Percentiles rank a stretch among this genome's conserved stretches.
phyloP scores from a whole-genome alignment of 2,888 invertebrate species.

The Laothoe populi region DNA sequence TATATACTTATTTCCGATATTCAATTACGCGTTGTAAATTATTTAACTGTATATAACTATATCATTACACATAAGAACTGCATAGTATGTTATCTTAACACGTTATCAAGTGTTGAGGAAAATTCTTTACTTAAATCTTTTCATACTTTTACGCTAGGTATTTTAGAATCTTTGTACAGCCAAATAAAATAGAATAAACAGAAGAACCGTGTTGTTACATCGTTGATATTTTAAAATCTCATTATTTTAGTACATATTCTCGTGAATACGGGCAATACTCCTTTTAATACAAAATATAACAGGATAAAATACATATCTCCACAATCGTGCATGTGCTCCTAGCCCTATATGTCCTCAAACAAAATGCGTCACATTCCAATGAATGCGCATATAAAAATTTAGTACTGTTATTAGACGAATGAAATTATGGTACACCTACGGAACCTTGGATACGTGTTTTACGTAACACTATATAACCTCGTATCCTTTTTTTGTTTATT shows the following conservation, averaged over 20 bases:
- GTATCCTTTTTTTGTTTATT: constrained; percentile 37
- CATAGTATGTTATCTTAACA: background rate
- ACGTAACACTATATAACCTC: constrained; percentile 47
- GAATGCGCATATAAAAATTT: constrained; percentile 73
- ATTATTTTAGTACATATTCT: no score
- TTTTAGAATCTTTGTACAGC: background rate
- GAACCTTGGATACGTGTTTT: constrained; percentile 47
- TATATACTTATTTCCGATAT: no score
- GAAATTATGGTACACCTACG: constrained; percentile 58
- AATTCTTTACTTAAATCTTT: constrained; percentile 1
- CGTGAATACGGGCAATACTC: no score
- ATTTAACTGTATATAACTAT: background rate
- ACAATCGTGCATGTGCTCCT: constrained; percentile 8
- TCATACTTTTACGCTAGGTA: background rate
- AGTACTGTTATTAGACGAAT: constrained; percentile 65
- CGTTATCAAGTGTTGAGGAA: background rate
- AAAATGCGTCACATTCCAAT: constrained; percentile 59
- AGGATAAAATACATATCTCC: background rate
- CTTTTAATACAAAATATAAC: background rate
- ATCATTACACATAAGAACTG: background rate
- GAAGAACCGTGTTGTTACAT: no score
- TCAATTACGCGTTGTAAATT: no score
- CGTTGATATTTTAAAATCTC: no score
- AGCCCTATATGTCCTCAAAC: constrained; percentile 40
- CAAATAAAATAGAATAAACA: background rate